Conservation (phyloP, 2,797 vertebrate species). For the Chelonia mydas region DNA sequence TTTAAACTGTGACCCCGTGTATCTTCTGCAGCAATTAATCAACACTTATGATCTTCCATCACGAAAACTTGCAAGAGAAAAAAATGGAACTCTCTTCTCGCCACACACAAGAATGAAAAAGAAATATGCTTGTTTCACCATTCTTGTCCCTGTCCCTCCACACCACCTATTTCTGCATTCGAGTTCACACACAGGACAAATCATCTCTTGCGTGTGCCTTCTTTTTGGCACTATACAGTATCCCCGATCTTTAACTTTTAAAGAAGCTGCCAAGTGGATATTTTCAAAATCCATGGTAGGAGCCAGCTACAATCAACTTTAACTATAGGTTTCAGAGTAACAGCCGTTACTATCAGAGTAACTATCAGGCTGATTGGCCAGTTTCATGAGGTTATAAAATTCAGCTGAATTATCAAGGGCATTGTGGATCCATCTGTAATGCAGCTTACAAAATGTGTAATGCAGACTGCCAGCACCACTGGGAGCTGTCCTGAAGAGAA, state of each 20-base stretch:
- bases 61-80: conserved; percentile 28
- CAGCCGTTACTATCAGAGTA: no score
- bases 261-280: conserved; percentile 45
- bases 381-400: conserved; percentile 22
- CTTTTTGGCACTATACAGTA: conserved; percentile 45
- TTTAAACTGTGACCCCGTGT: conserved; percentile 37
- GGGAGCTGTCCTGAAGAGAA: background rate
- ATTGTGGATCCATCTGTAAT: background rate
- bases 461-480: background rate
- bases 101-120: conserved; percentile 55
- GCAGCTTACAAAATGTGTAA: conserved; percentile 22
- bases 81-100: conserved; percentile 29
- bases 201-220: conserved; percentile 50
- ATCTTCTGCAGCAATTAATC: conserved; percentile 47
- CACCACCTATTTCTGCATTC: conserved; percentile 50
- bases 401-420: background rate
- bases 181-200: conserved; percentile 47
- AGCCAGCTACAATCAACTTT: conserved; percentile 53
- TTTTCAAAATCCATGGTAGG: conserved; percentile 39
- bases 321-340: background rate
- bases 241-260: conserved; percentile 33
- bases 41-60: background rate
- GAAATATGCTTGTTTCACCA: conserved; percentile 36
- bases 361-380: conserved; percentile 20
- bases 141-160: conserved; percentile 52